These are phyloP conservation scores for Malaclemys terrapin DNA, from an alignment of 2,113 vertebrate species.

Conservation along the genomic window DNA sequence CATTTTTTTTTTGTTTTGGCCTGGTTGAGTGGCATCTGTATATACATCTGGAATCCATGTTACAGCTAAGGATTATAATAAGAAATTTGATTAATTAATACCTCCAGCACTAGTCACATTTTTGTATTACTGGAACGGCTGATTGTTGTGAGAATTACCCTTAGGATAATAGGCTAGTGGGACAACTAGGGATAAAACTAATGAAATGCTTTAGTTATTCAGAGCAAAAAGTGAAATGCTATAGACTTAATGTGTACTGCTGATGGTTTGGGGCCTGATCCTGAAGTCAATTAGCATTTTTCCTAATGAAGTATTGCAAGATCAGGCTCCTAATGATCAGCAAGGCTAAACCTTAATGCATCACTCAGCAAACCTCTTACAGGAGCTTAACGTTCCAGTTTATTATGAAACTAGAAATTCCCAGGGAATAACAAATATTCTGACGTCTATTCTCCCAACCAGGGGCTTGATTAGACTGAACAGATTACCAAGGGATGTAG, in stretches of 20 bases:
- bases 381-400: neutral
- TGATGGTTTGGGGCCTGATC: neutral
- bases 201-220: neutral
- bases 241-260: neutral
- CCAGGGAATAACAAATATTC: neutral
- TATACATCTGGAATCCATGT: neutral
- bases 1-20: neutral
- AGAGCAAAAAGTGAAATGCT: neutral
- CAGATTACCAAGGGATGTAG: neutral
- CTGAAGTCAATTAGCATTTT: neutral
- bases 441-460: neutral
- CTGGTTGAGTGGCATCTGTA: neutral
- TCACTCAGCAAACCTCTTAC: neutral
- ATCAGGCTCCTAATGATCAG: neutral
- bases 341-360: neutral
- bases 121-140: neutral
- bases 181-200: neutral
- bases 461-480: neutral
- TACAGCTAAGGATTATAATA: slow-evolving; percentile 6
- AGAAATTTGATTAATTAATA: slow-evolving; percentile 8
- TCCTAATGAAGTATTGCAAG: neutral
- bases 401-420: neutral
- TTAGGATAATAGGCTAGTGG: neutral
- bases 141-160: neutral
- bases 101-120: neutral